Percentiles rank a stretch among this genome's conserved stretches.
Evolutionary conservation across 1,140 invertebrate genomes (phyloP).

Genomic region (Pygmarrhopalites habei): DNA sequence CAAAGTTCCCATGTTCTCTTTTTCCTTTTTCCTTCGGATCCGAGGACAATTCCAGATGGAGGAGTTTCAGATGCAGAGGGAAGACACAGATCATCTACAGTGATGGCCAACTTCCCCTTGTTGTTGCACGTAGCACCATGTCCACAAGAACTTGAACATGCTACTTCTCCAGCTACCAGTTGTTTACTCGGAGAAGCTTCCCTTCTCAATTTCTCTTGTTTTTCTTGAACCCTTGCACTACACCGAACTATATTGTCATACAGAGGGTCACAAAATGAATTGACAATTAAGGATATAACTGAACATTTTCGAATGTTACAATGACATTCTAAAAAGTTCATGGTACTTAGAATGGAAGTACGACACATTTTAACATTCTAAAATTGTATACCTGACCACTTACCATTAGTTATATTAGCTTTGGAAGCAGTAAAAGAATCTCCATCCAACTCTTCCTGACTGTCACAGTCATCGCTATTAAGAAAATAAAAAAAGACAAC

Average conservation of each 20-base stretch:
- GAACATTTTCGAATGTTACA: no score
- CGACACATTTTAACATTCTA: neutral
- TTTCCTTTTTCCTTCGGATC: conserved; percentile 36
- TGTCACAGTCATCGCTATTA: conserved; percentile 34
- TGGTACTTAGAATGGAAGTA: neutral
- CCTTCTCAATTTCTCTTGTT: conserved; percentile 36
- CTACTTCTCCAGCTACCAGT: neutral
- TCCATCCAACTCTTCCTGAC: conserved; percentile 32
- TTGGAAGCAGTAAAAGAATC: conserved; percentile 9
- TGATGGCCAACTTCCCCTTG: conserved; percentile 5
- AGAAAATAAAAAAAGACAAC: neutral
- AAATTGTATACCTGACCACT: neutral
- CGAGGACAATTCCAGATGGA: neutral
- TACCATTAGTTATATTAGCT: conserved; percentile 23
- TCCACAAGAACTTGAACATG: neutral
- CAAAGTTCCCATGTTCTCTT: conserved; percentile 57
- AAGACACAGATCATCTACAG: neutral
- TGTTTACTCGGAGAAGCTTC: conserved; percentile 34
- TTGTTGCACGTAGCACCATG: neutral
- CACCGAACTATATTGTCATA: conserved; percentile 22
- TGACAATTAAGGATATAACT: neutral
- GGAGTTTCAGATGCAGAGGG: neutral
- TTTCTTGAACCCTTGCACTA: conserved; percentile 36
- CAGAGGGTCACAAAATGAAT: neutral
- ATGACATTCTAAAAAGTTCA: neutral